These are phyloP conservation scores for Anadara kagoshimensis DNA, from an alignment of 1,140 invertebrate genomes.

Conservation along the genomic window DNA sequence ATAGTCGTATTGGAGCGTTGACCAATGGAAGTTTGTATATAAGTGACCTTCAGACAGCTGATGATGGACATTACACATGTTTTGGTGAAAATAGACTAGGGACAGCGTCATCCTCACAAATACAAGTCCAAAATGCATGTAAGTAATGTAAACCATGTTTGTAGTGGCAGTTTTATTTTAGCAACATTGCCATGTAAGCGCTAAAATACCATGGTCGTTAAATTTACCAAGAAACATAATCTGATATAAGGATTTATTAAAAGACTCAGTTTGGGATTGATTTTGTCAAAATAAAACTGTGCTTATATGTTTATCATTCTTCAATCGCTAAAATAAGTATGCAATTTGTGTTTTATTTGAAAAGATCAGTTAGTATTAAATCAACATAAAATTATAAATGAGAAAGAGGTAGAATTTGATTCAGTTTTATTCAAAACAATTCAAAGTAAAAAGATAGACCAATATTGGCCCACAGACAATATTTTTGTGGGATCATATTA, in stretches of 20 bases:
- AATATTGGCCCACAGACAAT: too few species aligned
- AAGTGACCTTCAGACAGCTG: conserved; percentile 1
- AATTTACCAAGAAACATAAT: too few species aligned
- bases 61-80: conserved; percentile 59
- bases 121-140: conserved; percentile 54
- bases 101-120: conserved; percentile 23
- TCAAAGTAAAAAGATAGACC: neutral
- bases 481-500: too few species aligned
- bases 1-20: conserved; percentile 29
- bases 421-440: neutral
- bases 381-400: neutral
- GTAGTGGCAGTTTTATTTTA: too few species aligned
- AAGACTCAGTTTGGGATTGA: too few species aligned
- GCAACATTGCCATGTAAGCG: too few species aligned
- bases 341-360: conserved; percentile 1
- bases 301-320: too few species aligned
- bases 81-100: conserved; percentile 53
- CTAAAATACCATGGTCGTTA: too few species aligned
- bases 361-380: neutral
- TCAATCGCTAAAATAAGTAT: too few species aligned
- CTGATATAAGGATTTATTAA: too few species aligned
- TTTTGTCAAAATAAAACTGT: too few species aligned
- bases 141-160: conserved; percentile 33
- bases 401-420: neutral
- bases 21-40: conserved; percentile 53